A percentile compares a stretch with the other conserved stretches of the same genome.
Conservation (phyloP, 2,113 vertebrate genomes). For the Atrichornis clamosus region DNA sequence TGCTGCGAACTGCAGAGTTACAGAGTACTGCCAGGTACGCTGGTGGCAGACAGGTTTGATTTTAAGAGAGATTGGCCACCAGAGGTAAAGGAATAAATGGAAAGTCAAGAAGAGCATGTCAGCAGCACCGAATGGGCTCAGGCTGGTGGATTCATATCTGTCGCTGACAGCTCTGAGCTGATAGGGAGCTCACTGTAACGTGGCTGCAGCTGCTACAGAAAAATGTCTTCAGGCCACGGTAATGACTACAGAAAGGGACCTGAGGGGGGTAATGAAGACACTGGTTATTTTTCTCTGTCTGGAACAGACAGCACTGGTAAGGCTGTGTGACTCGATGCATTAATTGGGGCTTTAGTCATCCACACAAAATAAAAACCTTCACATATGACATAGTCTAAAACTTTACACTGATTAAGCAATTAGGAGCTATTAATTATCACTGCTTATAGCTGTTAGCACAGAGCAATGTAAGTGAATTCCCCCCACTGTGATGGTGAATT, state of each 20-base stretch:
- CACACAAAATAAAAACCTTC: conserved; percentile 14
- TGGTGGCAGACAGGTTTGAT: conserved; percentile 31
- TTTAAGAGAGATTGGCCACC: conserved; percentile 27
- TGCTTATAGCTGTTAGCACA: conserved; percentile 21
- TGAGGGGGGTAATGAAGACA: background rate
- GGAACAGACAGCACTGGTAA: background rate
- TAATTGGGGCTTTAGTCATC: conserved; percentile 19
- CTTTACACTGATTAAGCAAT: conserved; percentile 51
- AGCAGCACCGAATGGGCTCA: background rate
- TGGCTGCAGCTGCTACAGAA: conserved; percentile 33
- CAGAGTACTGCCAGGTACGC: background rate
- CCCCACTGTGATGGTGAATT: conserved; percentile 22
- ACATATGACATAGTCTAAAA: conserved; percentile 7
- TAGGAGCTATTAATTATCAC: conserved; percentile 58
- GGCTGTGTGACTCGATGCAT: background rate
- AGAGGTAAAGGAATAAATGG: conserved; percentile 46
- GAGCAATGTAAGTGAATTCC: background rate
- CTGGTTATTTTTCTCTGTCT: conserved; percentile 12
- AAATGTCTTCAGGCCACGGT: conserved; percentile 9
- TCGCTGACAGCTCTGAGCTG: conserved; percentile 18
- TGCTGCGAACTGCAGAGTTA: background rate
- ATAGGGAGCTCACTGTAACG: conserved; percentile 2
- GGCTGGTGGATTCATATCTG: conserved; percentile 4
- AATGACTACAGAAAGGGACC: conserved; percentile 13
- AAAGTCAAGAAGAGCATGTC: conserved; percentile 34